phyloP scores from a whole-genome alignment of 2,888 invertebrate genomes.

The Dynastes hyllus region DNA sequence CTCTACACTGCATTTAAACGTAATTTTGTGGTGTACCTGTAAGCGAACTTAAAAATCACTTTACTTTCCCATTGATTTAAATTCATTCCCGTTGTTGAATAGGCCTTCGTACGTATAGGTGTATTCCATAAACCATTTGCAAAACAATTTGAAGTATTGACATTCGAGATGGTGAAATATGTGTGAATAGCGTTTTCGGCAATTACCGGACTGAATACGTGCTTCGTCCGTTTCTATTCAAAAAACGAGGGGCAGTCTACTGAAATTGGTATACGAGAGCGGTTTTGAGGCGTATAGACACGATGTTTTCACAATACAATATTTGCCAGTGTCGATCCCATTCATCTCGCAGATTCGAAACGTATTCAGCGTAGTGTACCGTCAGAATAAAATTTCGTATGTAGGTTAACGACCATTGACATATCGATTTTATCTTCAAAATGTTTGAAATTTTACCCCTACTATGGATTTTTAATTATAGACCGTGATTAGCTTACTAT shows the following conservation, averaged over 20 bases:
- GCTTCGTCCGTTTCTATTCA: not conserved
- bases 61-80: not conserved
- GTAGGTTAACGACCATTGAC: constrained; percentile 23
- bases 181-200: not conserved
- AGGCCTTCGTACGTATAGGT: not conserved
- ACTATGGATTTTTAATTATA: constrained; percentile 2
- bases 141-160: not conserved
- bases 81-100: not conserved
- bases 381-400: constrained; percentile 10
- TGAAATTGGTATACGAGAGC: constrained; percentile 4
- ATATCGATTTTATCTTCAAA: constrained; percentile 17
- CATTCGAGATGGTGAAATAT: not conserved
- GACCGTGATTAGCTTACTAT: not conserved
- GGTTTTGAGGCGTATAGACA: not conserved
- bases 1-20: no score
- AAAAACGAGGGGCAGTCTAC: not conserved
- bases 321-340: constrained; percentile 2
- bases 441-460: not conserved
- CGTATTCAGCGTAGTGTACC: not conserved
- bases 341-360: constrained; percentile 12
- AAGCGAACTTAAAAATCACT: not conserved
- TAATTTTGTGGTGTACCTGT: no score
- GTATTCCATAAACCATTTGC: not conserved
- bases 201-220: constrained; percentile 7
- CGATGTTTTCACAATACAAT: not conserved